Percentiles rank a stretch among this genome's conserved stretches.
Conservation (phyloP, 1,140 invertebrate genomes). For the Pachypsylla venusta region DNA sequence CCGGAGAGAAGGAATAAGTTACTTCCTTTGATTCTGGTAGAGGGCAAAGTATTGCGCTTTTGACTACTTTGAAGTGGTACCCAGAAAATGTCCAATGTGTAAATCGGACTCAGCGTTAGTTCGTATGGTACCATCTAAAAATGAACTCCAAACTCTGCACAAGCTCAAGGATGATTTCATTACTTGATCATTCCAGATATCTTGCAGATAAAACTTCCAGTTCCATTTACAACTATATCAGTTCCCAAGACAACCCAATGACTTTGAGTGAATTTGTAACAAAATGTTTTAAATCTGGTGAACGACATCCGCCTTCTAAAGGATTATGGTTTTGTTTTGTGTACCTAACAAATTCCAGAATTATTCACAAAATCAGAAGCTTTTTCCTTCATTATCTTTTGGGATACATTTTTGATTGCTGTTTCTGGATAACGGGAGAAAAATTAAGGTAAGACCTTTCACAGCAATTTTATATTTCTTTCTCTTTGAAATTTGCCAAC, state of each 20-base stretch:
- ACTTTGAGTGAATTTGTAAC: neutral
- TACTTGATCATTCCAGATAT: neutral
- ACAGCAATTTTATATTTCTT: too few species aligned
- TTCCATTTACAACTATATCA: neutral
- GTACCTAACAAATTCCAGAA: neutral
- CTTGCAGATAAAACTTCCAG: neutral
- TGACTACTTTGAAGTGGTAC: too few species aligned
- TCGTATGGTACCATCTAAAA: too few species aligned
- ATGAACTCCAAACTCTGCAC: neutral
- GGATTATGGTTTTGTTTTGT: neutral
- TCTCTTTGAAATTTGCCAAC: too few species aligned
- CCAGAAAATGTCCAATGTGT: neutral
- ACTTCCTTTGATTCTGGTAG: too few species aligned
- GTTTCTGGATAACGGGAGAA: neutral
- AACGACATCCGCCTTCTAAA: neutral
- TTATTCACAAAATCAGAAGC: neutral
- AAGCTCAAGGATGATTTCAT: neutral
- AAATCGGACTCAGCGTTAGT: neutral
- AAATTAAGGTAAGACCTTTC: neutral
- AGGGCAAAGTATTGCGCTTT: too few species aligned
- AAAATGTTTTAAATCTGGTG: neutral
- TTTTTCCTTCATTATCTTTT: neutral
- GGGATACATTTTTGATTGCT: neutral
- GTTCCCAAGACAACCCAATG: neutral
- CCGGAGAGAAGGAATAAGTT: too few species aligned